Base-by-base conservation (phyloP, 2,888 invertebrate species). In the Eupithecia inturbata region DNA sequence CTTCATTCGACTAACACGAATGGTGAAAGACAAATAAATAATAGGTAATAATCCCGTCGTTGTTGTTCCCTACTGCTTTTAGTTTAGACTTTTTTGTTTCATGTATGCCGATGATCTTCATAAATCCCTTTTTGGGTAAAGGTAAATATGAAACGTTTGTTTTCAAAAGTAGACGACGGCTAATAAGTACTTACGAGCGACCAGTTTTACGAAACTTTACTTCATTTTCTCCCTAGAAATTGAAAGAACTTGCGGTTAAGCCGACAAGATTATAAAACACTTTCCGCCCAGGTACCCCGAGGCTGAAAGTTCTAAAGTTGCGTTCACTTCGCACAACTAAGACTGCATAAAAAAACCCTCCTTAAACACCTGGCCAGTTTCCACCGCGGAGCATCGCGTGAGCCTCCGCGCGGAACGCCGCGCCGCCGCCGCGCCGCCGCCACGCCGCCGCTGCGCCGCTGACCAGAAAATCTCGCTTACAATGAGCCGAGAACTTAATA, bases 401-500 rank as follows among this genome's bases (percentile, higher is more conserved):
- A 10, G 10, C 22, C 22, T 53, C 53, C 3, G 22, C 19, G 19
- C 16, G 53, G 22, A 22, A 22, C 22, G n/a, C 53, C 53, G 22
- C 57, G 28, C 0, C 28, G 60, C 16, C 60, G 28, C 19, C 31
- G 60, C 60, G 26, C n/a, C n/a, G n/a, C n/a, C n/a, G n/a, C n/a
- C n/a, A n/a, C n/a, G n/a, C n/a, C n/a, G n/a, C n/a, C n/a, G n/a
- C n/a, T 0, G 26, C 26, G 63, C 16, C 33, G 36, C 19, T 33
- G 36, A 22, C 64, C n/a, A n/a, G 63, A 63, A 39, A 78, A 77
- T 71, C 75, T 75, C 68, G 53, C 53, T 68, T 67, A 76, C 76
- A 73, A 74, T 68, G 75, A 73, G 68, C 67, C 74, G 53, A 49
- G 70, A 75, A 74, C 71, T 77, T 75, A 64, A 64, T 64, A 66